Base-by-base conservation (phyloP, 2,888 invertebrate genomes). In the Uropetala carovei region DNA sequence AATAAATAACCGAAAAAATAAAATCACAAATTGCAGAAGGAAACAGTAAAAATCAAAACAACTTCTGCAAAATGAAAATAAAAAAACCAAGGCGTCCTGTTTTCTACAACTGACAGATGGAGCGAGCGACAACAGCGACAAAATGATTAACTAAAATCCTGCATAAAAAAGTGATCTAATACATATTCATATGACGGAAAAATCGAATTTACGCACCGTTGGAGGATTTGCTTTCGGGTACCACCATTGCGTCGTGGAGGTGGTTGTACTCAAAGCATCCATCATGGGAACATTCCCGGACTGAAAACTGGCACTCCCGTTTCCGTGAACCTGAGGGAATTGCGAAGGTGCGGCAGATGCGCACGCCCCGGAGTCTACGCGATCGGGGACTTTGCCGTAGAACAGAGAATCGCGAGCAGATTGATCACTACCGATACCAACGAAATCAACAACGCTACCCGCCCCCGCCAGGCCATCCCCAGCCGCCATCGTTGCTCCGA, bases 381-480 rank as follows among this genome's bases (percentile, higher is more conserved):
- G 60, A 89, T 68, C 89, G 64, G 89, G 89, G 18, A 89, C 89
- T 89, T 89, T 89, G 56, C 89, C 89, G 56, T 89, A 89, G 43
- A 89, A 89, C 8, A 89, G 89, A 16, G 89, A 68, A 43, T 68
- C 89, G 64, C 89, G 89, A 64, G 89, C 89, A 27, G 89, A 30
- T 43, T 89, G 89, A 30, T 89, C 68, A 68, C 64, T 89, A 64
- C 64, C 89, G 56, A 89, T 89, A 27, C 89, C 89, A n/a, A 89
- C 89, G 89, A 89, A 89, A 89, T 89, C 89, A 68, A 89, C 89
- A 89, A 89, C 89, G 89, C 89, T 60, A 89, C 64, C 89, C 64
- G 64, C 27, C 64, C 89, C 89, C n/a, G 92, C 18, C 56, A 81
- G 92, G 10, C 81, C 92, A 27, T 82, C 92, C 58, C 81, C 92